A percentile compares a stretch with the other conserved stretches of the same genome.
These are phyloP conservation scores for Moxostoma hubbsi DNA, from an alignment of 2,797 vertebrate genomes.

Conservation along the genomic window DNA sequence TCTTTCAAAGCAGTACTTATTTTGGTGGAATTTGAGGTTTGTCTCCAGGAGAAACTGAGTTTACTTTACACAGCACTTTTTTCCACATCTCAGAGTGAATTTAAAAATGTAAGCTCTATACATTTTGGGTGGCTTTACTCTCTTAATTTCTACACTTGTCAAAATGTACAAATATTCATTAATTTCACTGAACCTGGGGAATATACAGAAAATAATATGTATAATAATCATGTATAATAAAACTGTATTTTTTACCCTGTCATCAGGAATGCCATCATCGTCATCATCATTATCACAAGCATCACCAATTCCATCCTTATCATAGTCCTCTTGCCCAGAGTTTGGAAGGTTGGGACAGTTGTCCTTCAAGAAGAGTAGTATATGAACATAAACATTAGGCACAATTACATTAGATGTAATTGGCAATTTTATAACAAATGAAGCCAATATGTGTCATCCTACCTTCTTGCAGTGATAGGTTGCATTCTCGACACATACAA, in stretches of 20 bases:
- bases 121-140: not conserved
- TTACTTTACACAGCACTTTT: constrained; percentile 65
- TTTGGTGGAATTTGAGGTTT: constrained; percentile 73
- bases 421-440: not conserved
- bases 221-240: not conserved
- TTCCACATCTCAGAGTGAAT: constrained; percentile 60
- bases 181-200: constrained; percentile 12
- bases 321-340: constrained; percentile 97
- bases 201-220: not conserved
- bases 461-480: constrained; percentile 99
- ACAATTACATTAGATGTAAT: not conserved
- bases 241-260: constrained; percentile 79
- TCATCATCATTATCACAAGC: constrained; percentile 95
- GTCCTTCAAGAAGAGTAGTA: constrained; percentile 79
- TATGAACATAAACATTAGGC: constrained; percentile 26
- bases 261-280: constrained; percentile 92
- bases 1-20: constrained; percentile 65
- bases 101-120: constrained; percentile 58
- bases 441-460: not conserved
- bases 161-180: constrained; percentile 18
- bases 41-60: constrained; percentile 65
- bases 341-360: constrained; percentile 98
- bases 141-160: constrained; percentile 2
- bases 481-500: constrained; percentile 94
- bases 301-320: constrained; percentile 94